These are phyloP conservation scores for Drosophila borealis DNA, from an alignment of 2,888 invertebrate species.

Conservation along the genomic window DNA sequence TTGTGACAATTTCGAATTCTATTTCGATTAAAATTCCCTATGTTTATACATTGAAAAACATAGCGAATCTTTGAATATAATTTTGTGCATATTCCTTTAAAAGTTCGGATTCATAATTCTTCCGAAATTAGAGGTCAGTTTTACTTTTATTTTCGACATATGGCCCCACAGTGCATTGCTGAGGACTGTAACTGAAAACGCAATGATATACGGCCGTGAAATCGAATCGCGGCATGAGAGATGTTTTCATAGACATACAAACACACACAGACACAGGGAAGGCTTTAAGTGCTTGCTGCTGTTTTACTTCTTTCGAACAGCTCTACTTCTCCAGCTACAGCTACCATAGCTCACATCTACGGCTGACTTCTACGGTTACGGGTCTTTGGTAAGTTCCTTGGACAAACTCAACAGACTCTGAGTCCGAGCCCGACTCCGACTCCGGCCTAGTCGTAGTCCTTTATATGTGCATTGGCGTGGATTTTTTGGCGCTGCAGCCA, in stretches of 20 bases:
- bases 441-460: constrained; percentile 8
- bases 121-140: not conserved
- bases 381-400: constrained; percentile 48
- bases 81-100: too few species aligned
- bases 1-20: too few species aligned
- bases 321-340: constrained; percentile 1
- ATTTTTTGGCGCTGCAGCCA: constrained; percentile 68
- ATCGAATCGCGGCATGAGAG: constrained; percentile 65
- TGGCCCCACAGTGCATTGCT: constrained; percentile 17
- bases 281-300: constrained; percentile 70
- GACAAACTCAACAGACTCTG: constrained; percentile 68
- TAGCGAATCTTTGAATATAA: too few species aligned
- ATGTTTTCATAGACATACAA: constrained; percentile 14
- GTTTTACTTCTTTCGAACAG: constrained; percentile 31
- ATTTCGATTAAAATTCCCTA: too few species aligned
- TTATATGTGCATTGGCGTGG: constrained; percentile 46
- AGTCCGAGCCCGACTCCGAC: constrained; percentile 1
- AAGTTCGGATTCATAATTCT: not conserved
- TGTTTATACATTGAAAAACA: too few species aligned
- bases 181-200: constrained; percentile 69
- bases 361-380: constrained; percentile 24
- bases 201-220: constrained; percentile 80
- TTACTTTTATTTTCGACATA: not conserved
- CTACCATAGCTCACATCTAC: constrained; percentile 4
- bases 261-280: constrained; percentile 45